Conservation (phyloP, 2,888 invertebrate genomes). For the Plemyria rubiginata region DNA sequence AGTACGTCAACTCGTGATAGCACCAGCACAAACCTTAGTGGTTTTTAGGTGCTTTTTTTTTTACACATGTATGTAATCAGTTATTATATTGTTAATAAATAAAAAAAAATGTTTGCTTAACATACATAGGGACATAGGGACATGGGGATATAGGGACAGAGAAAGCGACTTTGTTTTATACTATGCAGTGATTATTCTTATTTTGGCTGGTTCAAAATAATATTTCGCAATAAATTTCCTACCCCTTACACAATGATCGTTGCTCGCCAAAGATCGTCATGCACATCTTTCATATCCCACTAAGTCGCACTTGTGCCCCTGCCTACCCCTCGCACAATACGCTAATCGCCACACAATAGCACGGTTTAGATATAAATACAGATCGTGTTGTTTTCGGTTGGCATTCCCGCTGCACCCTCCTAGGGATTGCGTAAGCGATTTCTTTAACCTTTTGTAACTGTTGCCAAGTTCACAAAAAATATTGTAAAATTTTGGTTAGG, state of each 20-base stretch:
- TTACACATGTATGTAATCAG: too few species aligned
- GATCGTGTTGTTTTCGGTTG: slow-evolving; percentile 82
- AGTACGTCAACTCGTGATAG: too few species aligned
- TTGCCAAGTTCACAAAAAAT: background rate
- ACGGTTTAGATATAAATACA: slow-evolving; percentile 82
- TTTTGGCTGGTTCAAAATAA: too few species aligned
- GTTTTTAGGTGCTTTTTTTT: too few species aligned
- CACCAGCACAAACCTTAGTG: too few species aligned
- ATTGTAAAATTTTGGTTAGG: too few species aligned
- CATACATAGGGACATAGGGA: too few species aligned
- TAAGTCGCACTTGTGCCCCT: slow-evolving; percentile 64
- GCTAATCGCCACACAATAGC: slow-evolving; percentile 81
- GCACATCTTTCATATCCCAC: slow-evolving; percentile 32
- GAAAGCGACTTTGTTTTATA: too few species aligned
- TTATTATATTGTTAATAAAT: too few species aligned
- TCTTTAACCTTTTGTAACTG: slow-evolving; percentile 5
- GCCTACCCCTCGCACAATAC: slow-evolving; percentile 60
- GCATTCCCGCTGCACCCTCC: slow-evolving; percentile 57
- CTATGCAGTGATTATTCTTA: too few species aligned
- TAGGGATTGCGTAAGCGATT: slow-evolving; percentile 38
- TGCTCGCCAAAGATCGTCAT: slow-evolving; percentile 18
- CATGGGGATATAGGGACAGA: too few species aligned
- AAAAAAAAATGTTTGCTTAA: too few species aligned
- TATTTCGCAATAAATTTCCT: background rate
- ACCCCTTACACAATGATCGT: background rate